Conservation (phyloP, 1,140 invertebrate species). For the Drosophila rufa region DNA sequence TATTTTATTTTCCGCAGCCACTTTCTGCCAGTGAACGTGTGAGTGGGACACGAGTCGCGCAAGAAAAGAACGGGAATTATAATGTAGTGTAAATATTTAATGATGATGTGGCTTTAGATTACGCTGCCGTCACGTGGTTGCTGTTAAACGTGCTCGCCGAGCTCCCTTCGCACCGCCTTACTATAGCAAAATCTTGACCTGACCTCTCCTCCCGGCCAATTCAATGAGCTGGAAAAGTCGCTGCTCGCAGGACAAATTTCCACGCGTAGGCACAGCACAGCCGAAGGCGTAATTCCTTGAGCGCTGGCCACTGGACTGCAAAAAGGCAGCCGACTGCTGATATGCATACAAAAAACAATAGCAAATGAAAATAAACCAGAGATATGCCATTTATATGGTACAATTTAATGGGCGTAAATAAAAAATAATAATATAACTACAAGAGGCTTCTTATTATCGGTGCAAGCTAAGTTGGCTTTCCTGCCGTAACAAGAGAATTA, state of each 20-base stretch:
- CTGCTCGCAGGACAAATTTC: constrained; percentile 29
- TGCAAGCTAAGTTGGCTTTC: neutral
- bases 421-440: constrained; percentile 28
- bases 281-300: constrained; percentile 28
- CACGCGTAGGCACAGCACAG: constrained; percentile 29
- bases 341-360: constrained; percentile 51
- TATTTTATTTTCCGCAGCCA: neutral
- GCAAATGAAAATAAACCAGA: constrained; percentile 30
- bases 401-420: constrained; percentile 48
- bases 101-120: constrained; percentile 82
- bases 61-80: constrained; percentile 66
- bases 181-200: constrained; percentile 19
- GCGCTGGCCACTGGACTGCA: constrained; percentile 47
- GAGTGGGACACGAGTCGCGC: constrained; percentile 52
- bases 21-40: constrained; percentile 26
- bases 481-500: neutral
- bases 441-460: neutral
- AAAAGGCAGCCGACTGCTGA: constrained; percentile 38
- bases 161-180: constrained; percentile 12
- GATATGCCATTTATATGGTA: constrained; percentile 47
- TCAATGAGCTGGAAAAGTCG: constrained; percentile 74
- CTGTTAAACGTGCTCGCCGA: constrained; percentile 70
- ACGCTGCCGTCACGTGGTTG: constrained; percentile 70
- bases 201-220: constrained; percentile 43
- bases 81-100: constrained; percentile 84